Percentiles rank a stretch among this genome's conserved stretches.
Conservation (phyloP, 2,113 vertebrate genomes). For the Erinaceus europaeus region DNA sequence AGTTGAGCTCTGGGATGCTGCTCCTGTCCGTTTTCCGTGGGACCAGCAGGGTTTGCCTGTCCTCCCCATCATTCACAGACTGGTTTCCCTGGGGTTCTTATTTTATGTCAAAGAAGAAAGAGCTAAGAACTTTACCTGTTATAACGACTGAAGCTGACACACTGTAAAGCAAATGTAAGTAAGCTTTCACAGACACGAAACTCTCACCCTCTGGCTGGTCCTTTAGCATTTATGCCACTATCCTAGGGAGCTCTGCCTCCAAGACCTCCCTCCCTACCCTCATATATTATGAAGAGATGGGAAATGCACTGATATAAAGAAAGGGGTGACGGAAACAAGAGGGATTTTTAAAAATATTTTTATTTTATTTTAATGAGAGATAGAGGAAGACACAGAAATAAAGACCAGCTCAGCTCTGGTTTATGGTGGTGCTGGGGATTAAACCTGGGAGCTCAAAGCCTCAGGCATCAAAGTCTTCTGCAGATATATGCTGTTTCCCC, state of each 20-base stretch:
- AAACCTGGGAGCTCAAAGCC: too few species aligned
- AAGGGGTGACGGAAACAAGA: not conserved
- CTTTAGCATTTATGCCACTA: not conserved
- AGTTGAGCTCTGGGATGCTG: not conserved
- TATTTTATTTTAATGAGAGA: too few species aligned
- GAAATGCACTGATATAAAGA: not conserved
- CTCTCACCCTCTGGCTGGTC: accelerated
- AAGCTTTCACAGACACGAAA: not conserved
- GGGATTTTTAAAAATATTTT: too few species aligned
- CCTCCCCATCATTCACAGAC: not conserved
- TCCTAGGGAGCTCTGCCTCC: too few species aligned
- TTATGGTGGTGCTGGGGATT: too few species aligned
- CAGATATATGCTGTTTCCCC: too few species aligned
- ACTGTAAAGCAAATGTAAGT: not conserved
- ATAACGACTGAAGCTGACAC: not conserved
- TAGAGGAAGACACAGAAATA: not conserved
- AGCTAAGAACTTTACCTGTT: not conserved
- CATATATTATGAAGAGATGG: not conserved
- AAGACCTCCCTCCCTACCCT: not conserved
- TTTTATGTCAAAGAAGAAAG: not conserved
- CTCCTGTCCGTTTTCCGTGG: not conserved
- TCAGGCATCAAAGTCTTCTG: too few species aligned
- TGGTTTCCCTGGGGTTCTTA: not conserved
- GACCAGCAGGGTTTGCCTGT: not conserved
- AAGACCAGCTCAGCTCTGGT: too few species aligned